Percentiles rank a stretch among this genome's conserved stretches.
Evolutionary conservation across 2,113 vertebrate genomes (phyloP).

Genomic region (Marmota monax): DNA sequence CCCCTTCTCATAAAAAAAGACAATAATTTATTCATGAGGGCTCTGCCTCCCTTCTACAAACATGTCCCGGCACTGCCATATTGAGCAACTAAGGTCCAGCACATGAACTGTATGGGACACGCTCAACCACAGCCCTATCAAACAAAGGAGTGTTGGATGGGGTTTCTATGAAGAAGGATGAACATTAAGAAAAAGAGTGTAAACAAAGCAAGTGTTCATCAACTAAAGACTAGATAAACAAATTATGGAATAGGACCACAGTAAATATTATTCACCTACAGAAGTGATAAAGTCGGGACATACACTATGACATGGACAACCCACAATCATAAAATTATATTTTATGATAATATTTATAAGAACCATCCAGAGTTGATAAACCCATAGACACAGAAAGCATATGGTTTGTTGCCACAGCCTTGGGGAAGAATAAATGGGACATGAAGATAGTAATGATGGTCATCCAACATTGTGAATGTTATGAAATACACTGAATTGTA

Average conservation of each 20-base stretch:
- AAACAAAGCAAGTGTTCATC: neutral
- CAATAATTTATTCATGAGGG: too few species aligned
- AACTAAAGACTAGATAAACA: neutral
- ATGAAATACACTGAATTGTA: neutral
- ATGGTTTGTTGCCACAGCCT: accelerated
- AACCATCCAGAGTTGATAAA: neutral
- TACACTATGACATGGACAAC: neutral
- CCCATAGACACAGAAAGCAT: neutral
- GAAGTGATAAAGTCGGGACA: neutral
- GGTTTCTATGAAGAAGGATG: neutral
- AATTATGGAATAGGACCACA: neutral
- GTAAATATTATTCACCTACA: neutral
- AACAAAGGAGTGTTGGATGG: neutral
- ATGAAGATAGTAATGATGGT: neutral
- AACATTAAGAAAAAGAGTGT: neutral
- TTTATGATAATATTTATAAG: neutral
- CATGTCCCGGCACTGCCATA: neutral
- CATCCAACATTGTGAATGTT: neutral
- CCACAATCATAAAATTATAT: neutral
- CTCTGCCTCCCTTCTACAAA: neutral
- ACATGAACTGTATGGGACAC: neutral
- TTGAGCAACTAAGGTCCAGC: neutral
- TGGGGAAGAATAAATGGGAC: accelerated
- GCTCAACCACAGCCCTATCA: neutral
- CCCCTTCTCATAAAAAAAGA: neutral